Conservation (phyloP, 2,113 vertebrate species). For the Hydrolagus affinis region DNA sequence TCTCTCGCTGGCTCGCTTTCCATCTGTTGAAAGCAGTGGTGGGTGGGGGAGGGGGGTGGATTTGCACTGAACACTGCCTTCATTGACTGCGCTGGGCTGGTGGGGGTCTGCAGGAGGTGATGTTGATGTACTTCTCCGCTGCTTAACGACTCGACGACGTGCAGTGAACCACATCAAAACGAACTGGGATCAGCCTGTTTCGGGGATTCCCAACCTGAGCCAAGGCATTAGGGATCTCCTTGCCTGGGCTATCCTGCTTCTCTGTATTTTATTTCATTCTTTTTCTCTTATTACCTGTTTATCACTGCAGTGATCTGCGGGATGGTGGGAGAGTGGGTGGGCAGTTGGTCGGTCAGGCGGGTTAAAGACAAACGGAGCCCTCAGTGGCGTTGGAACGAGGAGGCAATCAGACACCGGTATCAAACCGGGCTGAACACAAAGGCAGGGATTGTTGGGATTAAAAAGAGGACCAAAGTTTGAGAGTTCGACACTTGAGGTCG, state of each 20-base stretch:
- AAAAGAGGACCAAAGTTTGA: neutral
- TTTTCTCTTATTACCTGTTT: no score
- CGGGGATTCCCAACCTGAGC: neutral
- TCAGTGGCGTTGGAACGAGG: no score
- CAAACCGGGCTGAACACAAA: neutral
- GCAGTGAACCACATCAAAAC: constrained; percentile 17
- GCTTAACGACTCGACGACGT: neutral
- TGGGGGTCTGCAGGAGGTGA: neutral
- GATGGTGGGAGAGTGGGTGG: no score
- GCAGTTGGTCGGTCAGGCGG: no score
- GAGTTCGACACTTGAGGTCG: neutral
- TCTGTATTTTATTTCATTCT: neutral
- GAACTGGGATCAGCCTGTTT: neutral
- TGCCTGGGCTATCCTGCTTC: neutral
- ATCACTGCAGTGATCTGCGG: no score
- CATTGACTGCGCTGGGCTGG: constrained; percentile 8
- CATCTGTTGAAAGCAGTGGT: constrained; percentile 35
- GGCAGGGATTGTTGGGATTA: neutral
- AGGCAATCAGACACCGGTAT: no score
- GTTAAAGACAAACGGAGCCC: no score
- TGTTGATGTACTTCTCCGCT: no score
- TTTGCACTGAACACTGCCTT: neutral
- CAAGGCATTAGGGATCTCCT: neutral
- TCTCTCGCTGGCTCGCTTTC: constrained; percentile 23
- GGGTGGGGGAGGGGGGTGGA: neutral